Evolutionary conservation across 1,140 invertebrate species (phyloP), one percentile per base, ranked within the genome.

Genomic region (Cheumatopsyche charites): DNA sequence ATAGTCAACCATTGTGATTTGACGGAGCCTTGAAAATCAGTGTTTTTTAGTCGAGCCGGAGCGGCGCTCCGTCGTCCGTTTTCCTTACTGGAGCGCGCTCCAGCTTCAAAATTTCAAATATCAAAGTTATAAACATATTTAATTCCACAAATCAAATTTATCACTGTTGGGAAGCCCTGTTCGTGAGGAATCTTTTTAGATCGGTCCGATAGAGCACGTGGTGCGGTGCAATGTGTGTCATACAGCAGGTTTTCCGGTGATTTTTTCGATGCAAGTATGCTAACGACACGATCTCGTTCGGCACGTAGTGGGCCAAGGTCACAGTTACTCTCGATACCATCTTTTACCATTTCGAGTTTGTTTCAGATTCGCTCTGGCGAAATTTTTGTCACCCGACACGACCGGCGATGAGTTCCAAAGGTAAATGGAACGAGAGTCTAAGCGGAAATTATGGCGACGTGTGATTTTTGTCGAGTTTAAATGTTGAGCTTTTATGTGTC

Each of bases 181-280:
- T 15, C 19, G 43, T 45, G 19, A 23, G 21, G 55, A 23, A 25
- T 58, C 55, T 58, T 58, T 58, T 25, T 58, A 7, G 55, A 58
- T 58, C n/a, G 9, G 25, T 17, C 55, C 21, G 55, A 58, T 58
- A 58, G 42, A 63, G 29, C 62, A 63, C 62, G 62, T 63, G 62
- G 62, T 63, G 62, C 15, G 29, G 62, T 63, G 62, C 42, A 45
- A 63, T 63, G 29, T 63, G 19, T 63, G 62, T 45, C 62, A 49
- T 67, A 49, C 62, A n/a, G 62, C 41, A 63, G 29, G 62, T 63
- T 42, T 63, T 63, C 41, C 29, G 29, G 62, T 67, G 42, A 67
- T 49, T 67, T 61, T 67, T 67, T 47, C 12, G 43, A 67, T 67
- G 63, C 63, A 67, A 67, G 45, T 49, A 67, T 67, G 63, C 63